A percentile compares a stretch with the other conserved stretches of the same genome.
Conservation (phyloP, 2,113 vertebrate genomes). For the Leucopsar rothschildi region DNA sequence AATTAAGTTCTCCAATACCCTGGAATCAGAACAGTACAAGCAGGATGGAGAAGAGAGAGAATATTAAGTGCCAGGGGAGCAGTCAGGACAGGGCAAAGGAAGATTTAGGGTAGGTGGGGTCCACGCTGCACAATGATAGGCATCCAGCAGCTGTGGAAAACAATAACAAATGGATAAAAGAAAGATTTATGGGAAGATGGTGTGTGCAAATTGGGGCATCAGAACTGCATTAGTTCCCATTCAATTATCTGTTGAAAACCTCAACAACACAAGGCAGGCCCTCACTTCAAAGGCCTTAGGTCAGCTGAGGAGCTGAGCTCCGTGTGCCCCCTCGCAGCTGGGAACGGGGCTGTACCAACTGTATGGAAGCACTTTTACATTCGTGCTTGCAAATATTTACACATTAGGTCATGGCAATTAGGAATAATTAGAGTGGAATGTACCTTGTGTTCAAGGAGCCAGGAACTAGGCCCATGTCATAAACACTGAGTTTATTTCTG, state of each 20-base stretch:
- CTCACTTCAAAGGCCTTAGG: background rate
- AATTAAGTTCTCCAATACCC: background rate
- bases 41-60: background rate
- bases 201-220: background rate
- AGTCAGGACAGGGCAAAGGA: background rate
- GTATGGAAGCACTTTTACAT: slow-evolving; percentile 55
- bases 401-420: slow-evolving; percentile 52
- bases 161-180: slow-evolving; percentile 15
- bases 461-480: background rate
- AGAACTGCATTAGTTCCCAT: background rate
- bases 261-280: background rate
- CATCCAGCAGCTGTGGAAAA: background rate
- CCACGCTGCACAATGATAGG: background rate
- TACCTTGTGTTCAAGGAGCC: slow-evolving; percentile 4
- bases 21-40: background rate
- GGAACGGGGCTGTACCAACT: background rate
- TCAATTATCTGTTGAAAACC: slow-evolving; percentile 28
- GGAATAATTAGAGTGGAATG: slow-evolving; percentile 57
- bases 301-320: background rate
- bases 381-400: slow-evolving; percentile 44
- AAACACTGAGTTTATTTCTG: background rate
- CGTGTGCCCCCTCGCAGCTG: background rate
- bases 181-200: background rate
- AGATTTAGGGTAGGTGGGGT: background rate
- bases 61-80: background rate